Conservation (phyloP, 53 echinoderm and acorn worm species). For the Mesocentrotus franciscanus region DNA sequence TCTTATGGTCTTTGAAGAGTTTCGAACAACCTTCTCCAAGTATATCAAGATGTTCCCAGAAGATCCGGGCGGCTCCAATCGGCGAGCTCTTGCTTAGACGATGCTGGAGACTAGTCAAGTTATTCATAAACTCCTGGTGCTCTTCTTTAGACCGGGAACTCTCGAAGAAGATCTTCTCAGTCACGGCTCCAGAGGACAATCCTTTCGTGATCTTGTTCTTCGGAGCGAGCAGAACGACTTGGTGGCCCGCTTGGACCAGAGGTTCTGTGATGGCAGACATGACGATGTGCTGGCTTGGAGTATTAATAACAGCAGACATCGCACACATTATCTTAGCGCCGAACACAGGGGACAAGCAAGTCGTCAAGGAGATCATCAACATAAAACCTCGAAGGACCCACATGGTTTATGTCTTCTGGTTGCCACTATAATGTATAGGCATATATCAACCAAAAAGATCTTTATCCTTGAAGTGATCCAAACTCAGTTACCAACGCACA, state of each 20-base stretch:
- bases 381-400: background rate
- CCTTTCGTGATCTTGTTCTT: conserved; percentile 53
- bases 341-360: background rate
- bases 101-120: background rate
- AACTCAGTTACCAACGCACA: too few species aligned
- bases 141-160: background rate
- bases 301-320: conserved; percentile 46
- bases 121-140: conserved; percentile 7
- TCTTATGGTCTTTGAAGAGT: conserved; percentile 24
- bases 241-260: conserved; percentile 41
- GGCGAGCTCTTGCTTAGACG: background rate
- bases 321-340: conserved; percentile 49
- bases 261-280: conserved; percentile 50
- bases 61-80: background rate
- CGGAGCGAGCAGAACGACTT: conserved; percentile 38
- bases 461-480: too few species aligned
- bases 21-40: conserved; percentile 16
- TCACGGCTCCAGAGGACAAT: conserved; percentile 16
- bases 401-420: background rate
- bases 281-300: conserved; percentile 59
- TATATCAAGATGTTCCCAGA: background rate
- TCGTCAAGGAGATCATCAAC: background rate
- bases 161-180: conserved; percentile 53
- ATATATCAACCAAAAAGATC: too few species aligned
- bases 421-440: background rate